Evolutionary conservation across 2,888 invertebrate species (phyloP), one percentile per base, ranked within the genome.

Genomic region (Globia sparganii): DNA sequence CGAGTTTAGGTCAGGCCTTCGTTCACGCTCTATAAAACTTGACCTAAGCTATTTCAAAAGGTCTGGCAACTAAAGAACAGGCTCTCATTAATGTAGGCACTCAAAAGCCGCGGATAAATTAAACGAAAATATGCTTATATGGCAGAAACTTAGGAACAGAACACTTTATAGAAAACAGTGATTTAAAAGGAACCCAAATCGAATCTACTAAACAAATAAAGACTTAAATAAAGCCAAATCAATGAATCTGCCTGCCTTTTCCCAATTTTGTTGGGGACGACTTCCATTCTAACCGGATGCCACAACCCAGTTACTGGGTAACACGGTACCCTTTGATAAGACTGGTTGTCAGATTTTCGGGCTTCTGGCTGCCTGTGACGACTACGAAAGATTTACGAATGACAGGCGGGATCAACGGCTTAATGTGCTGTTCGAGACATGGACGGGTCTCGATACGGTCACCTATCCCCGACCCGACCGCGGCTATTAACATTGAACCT

Each of bases 21-120:
- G 1, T 46, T 28, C 15, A 31, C 65, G 65, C 76, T 75, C 76
- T 37, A 46, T 66, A 53, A 31, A 78, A 66, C n/a, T 59, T 37
- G 28, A 53, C 28, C n/a, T 43, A 43, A 81, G 81, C 58, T 65
- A 59, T 76, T 46, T 43, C 18, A 34, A 53, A 77, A 81, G n/a
- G 18, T n/a, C 75, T 75, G 18, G 25, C n/a, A 6, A 49, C 11
- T 43, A 40, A 77, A 68, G 15, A 67, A 34, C n/a, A 43, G 4
- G 53, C 15, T 28, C n/a, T 53, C 40, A 67, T 59, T 67, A 78
- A 53, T 49, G 25, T 25, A 40, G n/a, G 37, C 4, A 37, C 28
- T 74, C 18, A 15, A 43, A 62, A 77, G 21, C 21, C 13, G 11
- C 31, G 28, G 25, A 25, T 13, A 64, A 64, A 28, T 46, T 43